Evolutionary conservation across 1,140 invertebrate genomes (phyloP), one percentile per base, ranked within the genome.

Genomic region (Drosophila prosaltans): DNA sequence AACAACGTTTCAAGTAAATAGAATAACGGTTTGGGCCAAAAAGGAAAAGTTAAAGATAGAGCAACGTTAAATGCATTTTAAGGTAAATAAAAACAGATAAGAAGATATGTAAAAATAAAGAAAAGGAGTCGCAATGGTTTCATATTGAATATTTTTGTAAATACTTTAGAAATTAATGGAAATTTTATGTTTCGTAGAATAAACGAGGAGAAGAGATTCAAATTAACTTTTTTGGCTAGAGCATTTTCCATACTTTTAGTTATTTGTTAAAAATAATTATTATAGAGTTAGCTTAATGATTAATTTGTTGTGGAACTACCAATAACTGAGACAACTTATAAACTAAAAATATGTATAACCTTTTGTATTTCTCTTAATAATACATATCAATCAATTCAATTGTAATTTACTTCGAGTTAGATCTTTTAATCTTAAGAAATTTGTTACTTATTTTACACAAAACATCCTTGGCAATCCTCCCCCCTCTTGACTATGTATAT

Each of bases 11-110:
- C 64, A 65, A n/a, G 41, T 69, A 88, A 77, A 88, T 3, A 77
- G 40, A 30, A 65, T 89, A 88, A 88, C 83, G 84, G 83, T 16
- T 10, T 51, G 8, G 21, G 24, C 24, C 21, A 16, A 24, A 24
- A 8, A 1, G 8, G 9, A 41, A 58, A 36, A 36, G 28, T 30
- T 30, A 30, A 0, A 30, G 28, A 30, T 30, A 30, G 4, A 36
- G 1, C 3, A 5, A 5, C 5, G 5, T 1, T 68, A 54, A 21
- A 51, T 51, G 63, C 8, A 8, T 36, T 55, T 28, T 32, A 16
- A 41, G 36, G 45, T 8, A 28, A 10, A 10, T 3, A 45, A 8
- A 43, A 65, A 55, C 26, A 59, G 71, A 60, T 72, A 55, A 58
- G 69, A 58, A 51, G 39, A n/a, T 3, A 36, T 5, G 6, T 3